These are phyloP conservation scores for Bothrops jararaca DNA, from an alignment of 2,113 vertebrate species.

Conservation along the genomic window DNA sequence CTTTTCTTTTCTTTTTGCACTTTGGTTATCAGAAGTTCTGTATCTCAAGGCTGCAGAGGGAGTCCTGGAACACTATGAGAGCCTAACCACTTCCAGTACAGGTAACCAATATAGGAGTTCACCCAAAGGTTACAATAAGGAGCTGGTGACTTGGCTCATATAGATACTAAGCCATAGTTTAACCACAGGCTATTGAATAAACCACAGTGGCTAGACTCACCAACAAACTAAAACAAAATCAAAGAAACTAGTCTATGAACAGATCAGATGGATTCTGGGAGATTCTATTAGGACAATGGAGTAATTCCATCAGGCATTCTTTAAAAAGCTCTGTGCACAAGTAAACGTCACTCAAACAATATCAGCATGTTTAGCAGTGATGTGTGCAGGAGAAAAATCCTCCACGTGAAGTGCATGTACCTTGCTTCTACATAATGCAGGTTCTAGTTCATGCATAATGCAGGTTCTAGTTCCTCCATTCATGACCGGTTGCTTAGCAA, in stretches of 20 bases:
- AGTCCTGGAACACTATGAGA: background rate
- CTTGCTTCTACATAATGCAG: background rate
- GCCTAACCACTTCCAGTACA: background rate
- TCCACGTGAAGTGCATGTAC: background rate
- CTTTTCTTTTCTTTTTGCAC: background rate
- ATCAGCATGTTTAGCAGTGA: background rate
- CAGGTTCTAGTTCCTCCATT: background rate
- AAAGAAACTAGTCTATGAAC: background rate
- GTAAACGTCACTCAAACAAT: background rate
- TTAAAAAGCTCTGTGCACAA: background rate
- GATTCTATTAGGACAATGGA: background rate
- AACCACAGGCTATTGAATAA: background rate
- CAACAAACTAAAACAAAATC: background rate
- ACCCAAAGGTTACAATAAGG: background rate
- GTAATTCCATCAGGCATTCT: background rate
- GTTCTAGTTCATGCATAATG: background rate
- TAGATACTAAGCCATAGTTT: background rate
- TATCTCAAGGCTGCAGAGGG: background rate
- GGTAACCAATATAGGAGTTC: background rate
- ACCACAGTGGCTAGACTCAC: background rate
- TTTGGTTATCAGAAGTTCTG: background rate
- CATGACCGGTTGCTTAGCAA: background rate
- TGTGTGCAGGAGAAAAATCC: background rate
- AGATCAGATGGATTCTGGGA: background rate
- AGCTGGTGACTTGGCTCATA: background rate